Evolutionary conservation across 2,113 vertebrate species (phyloP).

Genomic region (Murina feae): DNA sequence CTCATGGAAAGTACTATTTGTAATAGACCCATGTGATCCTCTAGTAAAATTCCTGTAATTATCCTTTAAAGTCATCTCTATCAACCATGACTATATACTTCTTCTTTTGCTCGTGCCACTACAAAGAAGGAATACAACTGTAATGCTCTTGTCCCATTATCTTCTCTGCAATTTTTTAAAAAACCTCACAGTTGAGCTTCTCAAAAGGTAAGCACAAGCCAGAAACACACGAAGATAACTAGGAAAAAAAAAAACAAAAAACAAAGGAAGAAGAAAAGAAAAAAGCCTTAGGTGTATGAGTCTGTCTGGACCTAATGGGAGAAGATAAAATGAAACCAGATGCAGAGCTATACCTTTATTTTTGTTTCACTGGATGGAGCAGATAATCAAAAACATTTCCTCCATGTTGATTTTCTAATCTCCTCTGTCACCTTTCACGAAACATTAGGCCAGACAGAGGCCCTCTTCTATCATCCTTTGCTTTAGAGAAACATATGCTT

Average conservation of each 20-base stretch:
- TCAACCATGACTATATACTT: background rate
- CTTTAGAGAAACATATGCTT: slow-evolving; percentile 38
- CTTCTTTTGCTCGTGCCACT: background rate
- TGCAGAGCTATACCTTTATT: background rate
- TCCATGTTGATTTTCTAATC: background rate
- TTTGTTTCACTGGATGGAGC: background rate
- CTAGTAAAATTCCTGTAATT: background rate
- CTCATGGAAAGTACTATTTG: background rate
- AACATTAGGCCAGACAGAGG: background rate
- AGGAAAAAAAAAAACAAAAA: background rate
- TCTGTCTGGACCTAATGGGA: background rate
- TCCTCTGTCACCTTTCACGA: background rate
- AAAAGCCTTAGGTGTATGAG: background rate
- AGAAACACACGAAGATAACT: background rate
- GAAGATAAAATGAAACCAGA: background rate
- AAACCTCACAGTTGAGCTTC: background rate
- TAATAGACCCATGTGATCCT: background rate
- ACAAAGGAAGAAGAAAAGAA: background rate
- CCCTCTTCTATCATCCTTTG: background rate
- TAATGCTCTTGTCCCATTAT: background rate
- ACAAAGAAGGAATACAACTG: background rate
- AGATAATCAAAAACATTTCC: slow-evolving; percentile 30
- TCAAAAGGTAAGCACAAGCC: background rate
- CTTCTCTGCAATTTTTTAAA: background rate
- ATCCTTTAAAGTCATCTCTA: background rate